A percentile compares a stretch with the other conserved stretches of the same genome.
Evolutionary conservation across 2,113 vertebrate species (phyloP).

Genomic region (Lycaon pictus): DNA sequence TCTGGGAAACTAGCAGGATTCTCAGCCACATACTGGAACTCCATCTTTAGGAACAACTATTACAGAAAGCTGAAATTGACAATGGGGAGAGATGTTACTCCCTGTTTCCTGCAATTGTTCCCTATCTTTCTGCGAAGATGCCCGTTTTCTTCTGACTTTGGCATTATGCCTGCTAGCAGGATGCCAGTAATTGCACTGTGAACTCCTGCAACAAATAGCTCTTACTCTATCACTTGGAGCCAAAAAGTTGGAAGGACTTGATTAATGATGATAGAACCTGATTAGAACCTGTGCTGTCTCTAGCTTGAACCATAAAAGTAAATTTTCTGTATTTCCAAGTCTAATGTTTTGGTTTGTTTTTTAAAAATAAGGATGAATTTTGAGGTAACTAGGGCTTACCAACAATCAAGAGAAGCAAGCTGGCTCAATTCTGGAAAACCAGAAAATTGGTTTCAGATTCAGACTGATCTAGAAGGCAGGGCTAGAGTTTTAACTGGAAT

Average conservation of each 20-base stretch:
- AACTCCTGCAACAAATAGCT: neutral
- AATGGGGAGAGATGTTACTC: neutral
- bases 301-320: neutral
- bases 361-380: neutral
- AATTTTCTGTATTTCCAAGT: neutral
- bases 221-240: neutral
- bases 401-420: neutral
- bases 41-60: neutral
- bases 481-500: neutral
- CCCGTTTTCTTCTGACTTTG: slow-evolving; percentile 2
- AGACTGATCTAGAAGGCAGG: neutral
- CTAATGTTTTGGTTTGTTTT: neutral
- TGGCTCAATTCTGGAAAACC: neutral
- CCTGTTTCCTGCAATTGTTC: neutral
- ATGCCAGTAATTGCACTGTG: neutral
- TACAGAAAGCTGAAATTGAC: neutral
- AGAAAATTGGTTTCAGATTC: neutral
- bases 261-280: neutral
- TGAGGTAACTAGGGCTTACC: neutral
- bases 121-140: neutral
- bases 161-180: neutral
- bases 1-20: neutral
- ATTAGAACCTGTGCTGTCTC: neutral
- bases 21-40: neutral
- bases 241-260: slow-evolving; percentile 1